Conservation (phyloP, 2,113 vertebrate genomes). For the Hypomesus transpacificus region DNA sequence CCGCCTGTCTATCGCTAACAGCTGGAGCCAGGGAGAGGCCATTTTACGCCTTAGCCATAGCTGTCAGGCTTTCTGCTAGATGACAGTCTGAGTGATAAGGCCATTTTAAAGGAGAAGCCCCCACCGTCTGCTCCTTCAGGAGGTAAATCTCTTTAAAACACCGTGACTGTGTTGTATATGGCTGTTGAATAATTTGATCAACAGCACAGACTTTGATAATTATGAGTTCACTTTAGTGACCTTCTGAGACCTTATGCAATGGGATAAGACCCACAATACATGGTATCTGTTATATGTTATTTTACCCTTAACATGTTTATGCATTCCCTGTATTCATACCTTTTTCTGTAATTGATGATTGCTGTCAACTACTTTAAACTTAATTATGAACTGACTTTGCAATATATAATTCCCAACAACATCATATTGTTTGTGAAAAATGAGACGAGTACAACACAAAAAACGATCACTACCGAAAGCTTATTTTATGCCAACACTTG, state of each 20-base stretch:
- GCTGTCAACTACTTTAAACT: too few relatives aligned
- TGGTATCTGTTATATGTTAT: too few relatives aligned
- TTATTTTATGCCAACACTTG: not conserved
- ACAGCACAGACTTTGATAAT: conserved; percentile 50
- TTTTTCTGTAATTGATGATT: too few relatives aligned
- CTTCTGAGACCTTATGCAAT: not conserved
- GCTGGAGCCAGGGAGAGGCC: conserved; percentile 52
- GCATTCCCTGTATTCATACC: too few relatives aligned
- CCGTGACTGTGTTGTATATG: conserved; percentile 54
- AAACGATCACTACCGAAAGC: not conserved
- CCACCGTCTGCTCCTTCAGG: conserved; percentile 49
- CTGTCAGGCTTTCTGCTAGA: conserved; percentile 45
- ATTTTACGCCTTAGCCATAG: conserved; percentile 38
- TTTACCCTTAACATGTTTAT: too few relatives aligned
- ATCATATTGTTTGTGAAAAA: too few relatives aligned
- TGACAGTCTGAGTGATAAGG: conserved; percentile 42
- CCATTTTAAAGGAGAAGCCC: conserved; percentile 57
- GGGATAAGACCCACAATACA: too few relatives aligned
- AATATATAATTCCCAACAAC: too few relatives aligned
- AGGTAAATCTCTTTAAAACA: conserved; percentile 66
- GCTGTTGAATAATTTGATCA: conserved; percentile 59
- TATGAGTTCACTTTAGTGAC: conserved; percentile 54
- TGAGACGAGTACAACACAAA: not conserved
- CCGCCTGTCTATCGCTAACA: conserved; percentile 60
- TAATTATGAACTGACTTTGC: too few relatives aligned